These are phyloP conservation scores for Australoheros scitulus DNA, from an alignment of 2,113 vertebrate genomes.

Conservation along the genomic window DNA sequence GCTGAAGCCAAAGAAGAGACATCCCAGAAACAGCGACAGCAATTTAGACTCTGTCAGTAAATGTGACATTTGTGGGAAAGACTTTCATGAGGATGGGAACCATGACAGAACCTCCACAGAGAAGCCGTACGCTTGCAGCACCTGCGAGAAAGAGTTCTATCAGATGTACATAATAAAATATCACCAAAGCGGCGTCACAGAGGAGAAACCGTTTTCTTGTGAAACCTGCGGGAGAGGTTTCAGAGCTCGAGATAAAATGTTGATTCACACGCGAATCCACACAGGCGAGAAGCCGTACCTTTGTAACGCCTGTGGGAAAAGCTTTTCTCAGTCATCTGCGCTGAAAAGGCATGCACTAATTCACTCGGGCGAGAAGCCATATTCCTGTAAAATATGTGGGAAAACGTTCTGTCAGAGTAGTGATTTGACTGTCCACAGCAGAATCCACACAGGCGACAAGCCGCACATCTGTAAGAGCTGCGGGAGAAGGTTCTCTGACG, in stretches of 20 bases:
- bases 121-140: background rate
- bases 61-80: background rate
- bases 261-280: background rate
- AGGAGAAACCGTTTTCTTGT: background rate
- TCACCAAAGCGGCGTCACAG: background rate
- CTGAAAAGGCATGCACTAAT: background rate
- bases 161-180: background rate
- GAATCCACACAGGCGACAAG: background rate
- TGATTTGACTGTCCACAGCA: background rate
- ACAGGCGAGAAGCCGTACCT: background rate
- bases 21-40: accelerated
- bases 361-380: background rate
- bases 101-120: background rate
- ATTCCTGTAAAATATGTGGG: constrained; percentile 6
- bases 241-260: constrained; percentile 9
- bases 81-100: background rate
- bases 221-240: background rate
- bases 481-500: background rate
- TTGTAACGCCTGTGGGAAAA: constrained; percentile 4
- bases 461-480: background rate
- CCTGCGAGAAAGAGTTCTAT: background rate
- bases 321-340: background rate
- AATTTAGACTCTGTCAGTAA: background rate
- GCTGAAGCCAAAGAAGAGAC: background rate
- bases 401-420: constrained; percentile 11